phyloP scores from a whole-genome alignment of 2,888 invertebrate species.

The Druceiella hillmani region DNA sequence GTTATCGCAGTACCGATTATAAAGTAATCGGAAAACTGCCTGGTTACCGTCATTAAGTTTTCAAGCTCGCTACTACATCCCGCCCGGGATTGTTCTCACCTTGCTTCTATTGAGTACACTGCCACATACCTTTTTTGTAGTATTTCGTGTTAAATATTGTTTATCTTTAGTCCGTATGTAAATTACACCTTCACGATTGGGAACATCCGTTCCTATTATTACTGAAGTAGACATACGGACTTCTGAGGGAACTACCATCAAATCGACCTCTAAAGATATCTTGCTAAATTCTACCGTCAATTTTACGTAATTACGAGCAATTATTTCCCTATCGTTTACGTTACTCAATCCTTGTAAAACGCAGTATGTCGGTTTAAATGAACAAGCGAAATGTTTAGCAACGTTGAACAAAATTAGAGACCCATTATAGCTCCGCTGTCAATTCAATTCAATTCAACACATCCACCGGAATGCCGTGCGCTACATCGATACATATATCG shows the following conservation, averaged over 20 bases:
- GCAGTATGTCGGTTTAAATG: not conserved
- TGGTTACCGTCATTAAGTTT: not conserved
- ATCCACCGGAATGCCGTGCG: too few relatives aligned
- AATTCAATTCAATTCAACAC: too few relatives aligned
- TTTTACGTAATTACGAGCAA: not conserved
- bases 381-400: constrained; percentile 4
- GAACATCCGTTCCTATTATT: constrained; percentile 1
- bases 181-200: constrained; percentile 1
- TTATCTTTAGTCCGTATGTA: not conserved
- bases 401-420: constrained; percentile 2
- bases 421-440: too few relatives aligned
- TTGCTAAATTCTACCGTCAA: constrained; percentile 8
- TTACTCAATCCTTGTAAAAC: constrained; percentile 6
- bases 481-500: too few relatives aligned
- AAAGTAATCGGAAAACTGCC: not conserved
- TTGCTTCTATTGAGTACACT: not conserved
- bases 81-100: too few relatives aligned
- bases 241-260: constrained; percentile 3
- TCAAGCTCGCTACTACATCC: not conserved
- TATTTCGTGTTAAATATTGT: not conserved
- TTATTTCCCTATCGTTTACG: constrained; percentile 1
- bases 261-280: constrained; percentile 5
- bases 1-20: not conserved
- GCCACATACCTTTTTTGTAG: not conserved
- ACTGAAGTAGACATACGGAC: not conserved